Conservation (phyloP, 2,113 vertebrate species). For the Ameiurus melas region DNA sequence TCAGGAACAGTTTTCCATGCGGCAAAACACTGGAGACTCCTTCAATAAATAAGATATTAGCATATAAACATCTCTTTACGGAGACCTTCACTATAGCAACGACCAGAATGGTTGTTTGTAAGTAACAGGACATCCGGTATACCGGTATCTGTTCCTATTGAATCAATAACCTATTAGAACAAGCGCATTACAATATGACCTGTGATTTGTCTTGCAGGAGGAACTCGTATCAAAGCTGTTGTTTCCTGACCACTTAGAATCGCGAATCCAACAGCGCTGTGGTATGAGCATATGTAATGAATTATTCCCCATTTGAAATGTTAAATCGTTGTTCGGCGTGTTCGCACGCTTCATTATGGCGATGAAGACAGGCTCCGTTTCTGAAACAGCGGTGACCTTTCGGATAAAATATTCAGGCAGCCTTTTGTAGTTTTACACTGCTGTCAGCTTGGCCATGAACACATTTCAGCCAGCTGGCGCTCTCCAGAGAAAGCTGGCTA, state of each 20-base stretch:
- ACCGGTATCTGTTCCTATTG: no score
- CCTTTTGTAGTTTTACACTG: conserved; percentile 15
- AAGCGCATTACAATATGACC: not conserved
- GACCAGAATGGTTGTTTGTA: no score
- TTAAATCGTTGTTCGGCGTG: conserved; percentile 23
- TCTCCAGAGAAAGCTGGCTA: conserved; percentile 14
- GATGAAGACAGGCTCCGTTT: conserved; percentile 7
- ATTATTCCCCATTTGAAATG: conserved; percentile 43
- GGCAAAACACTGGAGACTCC: no score
- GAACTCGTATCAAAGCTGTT: no score
- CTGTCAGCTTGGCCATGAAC: not conserved
- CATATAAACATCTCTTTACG: no score
- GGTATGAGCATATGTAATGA: conserved; percentile 35
- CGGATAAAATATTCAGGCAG: not conserved
- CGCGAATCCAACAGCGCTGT: not conserved
- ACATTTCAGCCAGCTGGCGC: conserved; percentile 3
- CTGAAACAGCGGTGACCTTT: conserved; percentile 7
- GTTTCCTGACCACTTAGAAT: not conserved
- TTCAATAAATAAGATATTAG: no score
- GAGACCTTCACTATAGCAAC: no score
- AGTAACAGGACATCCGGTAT: no score
- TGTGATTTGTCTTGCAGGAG: not conserved
- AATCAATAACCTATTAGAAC: no score
- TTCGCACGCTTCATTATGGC: not conserved
- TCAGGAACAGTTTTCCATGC: no score